phyloP scores from a whole-genome alignment of 2,888 invertebrate species.

The Agrypnus murinus region DNA sequence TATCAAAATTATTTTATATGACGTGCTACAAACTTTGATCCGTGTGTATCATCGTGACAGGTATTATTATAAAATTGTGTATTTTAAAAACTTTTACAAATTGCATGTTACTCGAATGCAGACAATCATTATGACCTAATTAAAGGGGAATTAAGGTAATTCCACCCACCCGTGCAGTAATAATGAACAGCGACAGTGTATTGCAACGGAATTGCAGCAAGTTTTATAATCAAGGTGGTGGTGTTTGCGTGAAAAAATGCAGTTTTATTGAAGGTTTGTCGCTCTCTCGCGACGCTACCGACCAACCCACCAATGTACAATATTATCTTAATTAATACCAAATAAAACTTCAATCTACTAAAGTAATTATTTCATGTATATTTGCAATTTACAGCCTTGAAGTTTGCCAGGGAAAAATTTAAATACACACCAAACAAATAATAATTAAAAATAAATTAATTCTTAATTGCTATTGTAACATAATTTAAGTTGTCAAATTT shows the following conservation, averaged over 20 bases:
- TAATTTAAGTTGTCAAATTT: too few species aligned
- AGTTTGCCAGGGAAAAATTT: too few species aligned
- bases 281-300: conserved; percentile 32
- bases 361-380: too few species aligned
- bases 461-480: too few species aligned
- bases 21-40: background rate
- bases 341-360: too few species aligned
- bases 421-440: too few species aligned
- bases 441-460: too few species aligned
- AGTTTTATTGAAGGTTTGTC: conserved; percentile 33
- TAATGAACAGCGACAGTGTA: background rate
- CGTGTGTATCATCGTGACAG: background rate
- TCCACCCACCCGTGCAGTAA: conserved; percentile 14
- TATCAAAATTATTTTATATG: background rate
- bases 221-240: conserved; percentile 34
- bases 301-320: conserved; percentile 26
- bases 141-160: conserved; percentile 36
- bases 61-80: conserved; percentile 15
- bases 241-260: conserved; percentile 37
- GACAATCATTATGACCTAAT: conserved; percentile 36
- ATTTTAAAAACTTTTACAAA: conserved; percentile 1
- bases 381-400: too few species aligned
- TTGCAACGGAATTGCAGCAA: conserved; percentile 35
- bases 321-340: conserved; percentile 6
- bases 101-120: conserved; percentile 22